Conservation (phyloP, 2,888 invertebrate genomes). For the Cetonia aurata region DNA sequence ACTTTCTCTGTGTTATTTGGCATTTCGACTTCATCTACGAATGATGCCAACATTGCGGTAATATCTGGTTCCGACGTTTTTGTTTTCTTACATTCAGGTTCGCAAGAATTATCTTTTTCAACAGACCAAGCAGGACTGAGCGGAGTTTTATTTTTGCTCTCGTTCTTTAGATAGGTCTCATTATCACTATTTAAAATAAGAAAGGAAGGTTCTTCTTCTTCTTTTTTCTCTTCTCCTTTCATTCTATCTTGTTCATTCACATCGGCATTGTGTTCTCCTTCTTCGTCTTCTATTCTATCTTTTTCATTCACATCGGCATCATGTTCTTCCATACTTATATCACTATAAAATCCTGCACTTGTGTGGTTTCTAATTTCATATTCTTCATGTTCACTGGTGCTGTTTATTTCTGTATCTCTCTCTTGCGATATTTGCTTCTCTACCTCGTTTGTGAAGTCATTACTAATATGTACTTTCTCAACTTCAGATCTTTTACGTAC, state of each 20-base stretch:
- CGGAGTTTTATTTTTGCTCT: neutral
- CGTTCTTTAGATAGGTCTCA: neutral
- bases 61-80: conserved; percentile 6
- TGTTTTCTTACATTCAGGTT: conserved; percentile 17
- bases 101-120: neutral
- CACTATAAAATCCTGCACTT: no score
- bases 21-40: conserved; percentile 25
- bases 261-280: neutral
- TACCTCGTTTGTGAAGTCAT: neutral
- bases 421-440: neutral
- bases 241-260: neutral
- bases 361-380: no score
- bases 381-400: no score
- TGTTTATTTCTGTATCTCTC: no score
- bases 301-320: neutral
- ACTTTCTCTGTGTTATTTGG: no score
- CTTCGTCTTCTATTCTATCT: neutral
- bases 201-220: neutral
- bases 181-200: no score
- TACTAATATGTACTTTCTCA: no score
- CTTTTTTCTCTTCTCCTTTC: neutral
- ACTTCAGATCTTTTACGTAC: neutral
- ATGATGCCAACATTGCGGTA: conserved; percentile 21
- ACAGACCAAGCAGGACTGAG: neutral
- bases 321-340: no score